These are phyloP conservation scores for Erpornis zantholeuca DNA, from an alignment of 2,113 vertebrate genomes.

Conservation along the genomic window DNA sequence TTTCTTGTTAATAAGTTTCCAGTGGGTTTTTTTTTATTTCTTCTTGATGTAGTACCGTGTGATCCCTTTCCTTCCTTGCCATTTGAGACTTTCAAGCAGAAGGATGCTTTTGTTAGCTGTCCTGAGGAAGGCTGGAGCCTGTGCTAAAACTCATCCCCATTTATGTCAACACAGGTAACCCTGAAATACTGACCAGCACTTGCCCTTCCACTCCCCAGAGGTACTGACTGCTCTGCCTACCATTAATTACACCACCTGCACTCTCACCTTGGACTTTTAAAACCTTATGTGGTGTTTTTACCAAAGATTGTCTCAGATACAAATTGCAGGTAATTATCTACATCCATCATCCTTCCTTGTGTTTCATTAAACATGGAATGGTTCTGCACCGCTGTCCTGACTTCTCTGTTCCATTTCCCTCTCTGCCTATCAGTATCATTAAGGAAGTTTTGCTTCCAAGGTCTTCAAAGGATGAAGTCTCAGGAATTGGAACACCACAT, in stretches of 20 bases:
- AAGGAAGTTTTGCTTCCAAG: background rate
- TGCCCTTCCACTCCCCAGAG: background rate
- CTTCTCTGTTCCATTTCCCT: background rate
- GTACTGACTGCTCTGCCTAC: background rate
- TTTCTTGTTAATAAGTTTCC: background rate
- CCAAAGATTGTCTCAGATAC: background rate
- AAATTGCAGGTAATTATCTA: conserved; percentile 35
- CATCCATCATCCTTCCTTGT: conserved; percentile 21
- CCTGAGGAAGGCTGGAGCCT: background rate
- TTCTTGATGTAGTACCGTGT: background rate
- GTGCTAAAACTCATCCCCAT: background rate
- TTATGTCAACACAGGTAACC: background rate
- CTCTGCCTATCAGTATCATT: background rate
- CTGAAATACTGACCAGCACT: background rate
- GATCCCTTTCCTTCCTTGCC: background rate
- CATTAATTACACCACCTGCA: background rate
- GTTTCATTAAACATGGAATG: background rate
- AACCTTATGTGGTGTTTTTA: background rate
- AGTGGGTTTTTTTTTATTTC: background rate
- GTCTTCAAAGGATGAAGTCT: background rate
- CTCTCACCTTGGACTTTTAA: background rate
- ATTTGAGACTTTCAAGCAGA: background rate
- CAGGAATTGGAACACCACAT: background rate
- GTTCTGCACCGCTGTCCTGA: background rate
- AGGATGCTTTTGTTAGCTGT: background rate